Evolutionary conservation across 1,140 invertebrate genomes (phyloP).

Genomic region (Procambarus clarkii): DNA sequence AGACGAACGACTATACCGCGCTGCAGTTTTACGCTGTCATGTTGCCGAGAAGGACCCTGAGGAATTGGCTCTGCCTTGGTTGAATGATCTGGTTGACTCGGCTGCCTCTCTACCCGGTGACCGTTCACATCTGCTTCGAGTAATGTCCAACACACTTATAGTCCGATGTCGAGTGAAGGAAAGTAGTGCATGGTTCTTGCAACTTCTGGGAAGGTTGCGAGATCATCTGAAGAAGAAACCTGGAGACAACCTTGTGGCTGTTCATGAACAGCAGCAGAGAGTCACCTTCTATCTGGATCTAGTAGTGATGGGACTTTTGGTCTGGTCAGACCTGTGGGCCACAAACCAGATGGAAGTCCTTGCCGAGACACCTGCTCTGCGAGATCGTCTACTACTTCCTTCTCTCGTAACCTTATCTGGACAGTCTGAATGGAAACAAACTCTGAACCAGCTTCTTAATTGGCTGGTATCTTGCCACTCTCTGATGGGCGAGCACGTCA

Average conservation of each 20-base stretch:
- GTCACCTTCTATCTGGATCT: constrained; percentile 70
- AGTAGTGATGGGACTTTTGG: constrained; percentile 65
- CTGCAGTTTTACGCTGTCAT: constrained; percentile 78
- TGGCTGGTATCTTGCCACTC: constrained; percentile 64
- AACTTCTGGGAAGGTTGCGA: constrained; percentile 61
- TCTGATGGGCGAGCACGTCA: constrained; percentile 30
- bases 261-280: constrained; percentile 67
- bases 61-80: constrained; percentile 79
- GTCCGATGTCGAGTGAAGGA: constrained; percentile 53
- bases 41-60: constrained; percentile 76
- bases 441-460: constrained; percentile 67
- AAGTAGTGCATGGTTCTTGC: constrained; percentile 70
- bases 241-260: constrained; percentile 67
- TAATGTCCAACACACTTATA: constrained; percentile 63
- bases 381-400: constrained; percentile 63
- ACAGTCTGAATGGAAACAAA: constrained; percentile 56
- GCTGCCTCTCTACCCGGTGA: constrained; percentile 73
- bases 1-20: constrained; percentile 78
- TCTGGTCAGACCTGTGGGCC: constrained; percentile 69
- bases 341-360: constrained; percentile 62
- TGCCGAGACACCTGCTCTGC: constrained; percentile 34
- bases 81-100: constrained; percentile 82
- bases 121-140: constrained; percentile 56
- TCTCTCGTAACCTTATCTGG: constrained; percentile 68
- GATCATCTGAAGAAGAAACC: constrained; percentile 64